A percentile compares a stretch with the other conserved stretches of the same genome.
These are phyloP conservation scores for Tenebrosternarchus preto DNA, from an alignment of 2,113 vertebrate species.

Conservation along the genomic window DNA sequence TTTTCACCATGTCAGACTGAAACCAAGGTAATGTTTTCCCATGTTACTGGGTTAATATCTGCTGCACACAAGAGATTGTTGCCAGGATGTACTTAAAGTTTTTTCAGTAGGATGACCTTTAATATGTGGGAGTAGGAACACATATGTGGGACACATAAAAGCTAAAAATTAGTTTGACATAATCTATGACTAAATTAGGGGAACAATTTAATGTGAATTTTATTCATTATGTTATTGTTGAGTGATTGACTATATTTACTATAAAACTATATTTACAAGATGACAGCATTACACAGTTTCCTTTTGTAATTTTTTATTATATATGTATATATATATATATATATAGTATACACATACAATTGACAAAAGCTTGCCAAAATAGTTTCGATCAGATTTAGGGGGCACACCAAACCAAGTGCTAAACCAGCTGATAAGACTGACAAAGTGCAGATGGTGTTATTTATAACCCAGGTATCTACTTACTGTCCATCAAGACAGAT, in stretches of 20 bases:
- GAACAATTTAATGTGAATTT: too few relatives aligned
- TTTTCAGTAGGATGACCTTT: conserved; percentile 2
- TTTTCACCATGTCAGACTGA: conserved; percentile 74
- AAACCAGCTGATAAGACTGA: conserved; percentile 75
- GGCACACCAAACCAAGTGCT: conserved; percentile 37
- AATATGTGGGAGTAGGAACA: neutral
- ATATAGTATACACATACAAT: neutral
- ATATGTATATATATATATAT: neutral
- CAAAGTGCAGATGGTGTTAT: conserved; percentile 74
- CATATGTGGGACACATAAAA: too few relatives aligned
- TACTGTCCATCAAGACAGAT: conserved; percentile 73
- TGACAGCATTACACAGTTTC: neutral
- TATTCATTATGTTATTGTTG: too few relatives aligned
- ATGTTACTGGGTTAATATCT: conserved; percentile 67
- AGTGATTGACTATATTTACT: neutral
- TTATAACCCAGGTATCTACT: conserved; percentile 77
- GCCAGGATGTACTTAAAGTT: conserved; percentile 2
- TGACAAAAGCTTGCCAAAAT: conserved; percentile 24
- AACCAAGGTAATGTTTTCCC: conserved; percentile 69
- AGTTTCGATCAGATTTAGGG: conserved; percentile 14
- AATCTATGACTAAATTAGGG: neutral
- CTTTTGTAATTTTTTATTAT: neutral
- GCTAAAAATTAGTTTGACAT: neutral
- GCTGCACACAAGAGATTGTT: conserved; percentile 54
- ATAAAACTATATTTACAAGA: neutral